Percentiles rank a stretch among this genome's conserved stretches.
These are phyloP conservation scores for Clarias platycephalus DNA, from an alignment of 2,797 vertebrate species.

Conservation along the genomic window DNA sequence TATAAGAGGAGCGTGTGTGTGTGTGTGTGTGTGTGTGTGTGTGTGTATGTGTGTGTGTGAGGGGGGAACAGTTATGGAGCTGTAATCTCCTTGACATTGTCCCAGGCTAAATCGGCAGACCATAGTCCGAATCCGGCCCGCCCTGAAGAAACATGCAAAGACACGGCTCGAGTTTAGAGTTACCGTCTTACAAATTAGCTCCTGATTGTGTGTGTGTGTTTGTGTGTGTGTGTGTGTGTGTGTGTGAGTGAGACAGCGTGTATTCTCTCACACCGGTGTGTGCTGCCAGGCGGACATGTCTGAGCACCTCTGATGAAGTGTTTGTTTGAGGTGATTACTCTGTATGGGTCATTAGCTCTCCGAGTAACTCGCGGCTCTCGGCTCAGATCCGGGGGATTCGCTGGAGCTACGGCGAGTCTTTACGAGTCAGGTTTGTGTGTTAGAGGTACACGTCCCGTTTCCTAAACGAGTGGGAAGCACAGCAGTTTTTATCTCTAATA, in stretches of 20 bases:
- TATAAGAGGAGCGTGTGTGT: slow-evolving; percentile 24
- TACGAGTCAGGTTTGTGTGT: slow-evolving; percentile 33
- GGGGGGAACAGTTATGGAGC: too few relatives aligned
- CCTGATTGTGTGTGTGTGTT: slow-evolving; percentile 31
- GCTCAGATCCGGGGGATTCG: slow-evolving; percentile 41
- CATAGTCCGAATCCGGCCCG: slow-evolving; percentile 25
- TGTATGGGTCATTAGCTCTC: slow-evolving; percentile 51
- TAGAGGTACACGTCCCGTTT: slow-evolving; percentile 28
- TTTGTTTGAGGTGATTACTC: slow-evolving; percentile 56
- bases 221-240: slow-evolving; percentile 34
- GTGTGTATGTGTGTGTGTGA: background rate
- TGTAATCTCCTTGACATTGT: slow-evolving; percentile 22
- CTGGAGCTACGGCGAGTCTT: slow-evolving; percentile 10
- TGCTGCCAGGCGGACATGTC: slow-evolving; percentile 39
- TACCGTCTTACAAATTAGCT: slow-evolving; percentile 41
- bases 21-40: background rate
- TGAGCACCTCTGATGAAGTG: slow-evolving; percentile 53
- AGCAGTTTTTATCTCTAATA: slow-evolving; percentile 18
- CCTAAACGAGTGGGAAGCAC: slow-evolving; percentile 1
- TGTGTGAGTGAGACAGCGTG: slow-evolving; percentile 29
- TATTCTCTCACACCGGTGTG: slow-evolving; percentile 18
- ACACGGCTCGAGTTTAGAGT: slow-evolving; percentile 38
- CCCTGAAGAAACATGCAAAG: slow-evolving; percentile 37
- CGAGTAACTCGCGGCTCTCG: slow-evolving; percentile 37
- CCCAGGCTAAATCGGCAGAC: slow-evolving; percentile 8